Conservation (phyloP, 2,113 vertebrate species). For the human region DNA sequence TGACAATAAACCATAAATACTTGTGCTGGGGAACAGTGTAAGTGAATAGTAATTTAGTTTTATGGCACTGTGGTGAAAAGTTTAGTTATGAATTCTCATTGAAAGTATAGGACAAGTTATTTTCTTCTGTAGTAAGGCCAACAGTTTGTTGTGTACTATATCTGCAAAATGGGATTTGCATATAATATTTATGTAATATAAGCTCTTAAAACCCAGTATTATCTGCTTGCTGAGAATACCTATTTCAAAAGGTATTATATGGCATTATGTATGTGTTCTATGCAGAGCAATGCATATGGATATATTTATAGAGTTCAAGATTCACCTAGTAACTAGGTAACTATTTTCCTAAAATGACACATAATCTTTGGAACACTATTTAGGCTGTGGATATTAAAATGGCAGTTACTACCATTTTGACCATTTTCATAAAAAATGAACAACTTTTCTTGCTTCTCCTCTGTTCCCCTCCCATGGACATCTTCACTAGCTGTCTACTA, state of each 20-base stretch:
- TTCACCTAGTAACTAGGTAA: conserved; percentile 27
- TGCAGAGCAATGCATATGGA: neutral
- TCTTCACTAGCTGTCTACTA: neutral
- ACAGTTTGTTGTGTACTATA: neutral
- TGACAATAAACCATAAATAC: neutral
- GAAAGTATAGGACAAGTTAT: neutral
- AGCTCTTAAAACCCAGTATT: neutral
- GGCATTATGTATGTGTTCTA: neutral
- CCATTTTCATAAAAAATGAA: neutral
- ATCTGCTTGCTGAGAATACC: conserved; percentile 24
- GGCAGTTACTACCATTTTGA: neutral
- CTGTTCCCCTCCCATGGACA: neutral
- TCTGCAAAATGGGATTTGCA: neutral
- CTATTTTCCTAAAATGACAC: conserved; percentile 30
- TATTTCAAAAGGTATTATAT: neutral
- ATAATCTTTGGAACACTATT: neutral
- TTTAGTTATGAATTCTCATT: conserved; percentile 15
- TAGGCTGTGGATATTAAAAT: neutral
- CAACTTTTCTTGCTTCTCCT: neutral
- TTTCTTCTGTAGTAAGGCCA: conserved; percentile 14
- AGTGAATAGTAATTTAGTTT: neutral
- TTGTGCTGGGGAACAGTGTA: neutral
- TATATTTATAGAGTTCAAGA: conserved; percentile 20
- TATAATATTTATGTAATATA: neutral
- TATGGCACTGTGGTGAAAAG: neutral